Base-by-base conservation (phyloP, 2,797 vertebrate species). In the Muscicapa comitata region DNA sequence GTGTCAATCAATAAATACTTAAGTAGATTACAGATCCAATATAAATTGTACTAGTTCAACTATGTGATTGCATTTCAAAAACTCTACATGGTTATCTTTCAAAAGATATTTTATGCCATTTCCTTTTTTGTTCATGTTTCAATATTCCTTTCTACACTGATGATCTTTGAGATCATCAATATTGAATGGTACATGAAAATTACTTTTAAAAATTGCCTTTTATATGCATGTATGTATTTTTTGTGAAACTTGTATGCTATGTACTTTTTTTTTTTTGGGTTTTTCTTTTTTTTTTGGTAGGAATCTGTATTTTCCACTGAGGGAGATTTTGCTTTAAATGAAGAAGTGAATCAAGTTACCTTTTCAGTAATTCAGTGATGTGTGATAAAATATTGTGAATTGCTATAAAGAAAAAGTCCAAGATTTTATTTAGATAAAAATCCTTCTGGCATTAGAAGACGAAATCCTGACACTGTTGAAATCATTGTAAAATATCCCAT, bases 1-100 rank as follows among this genome's bases (percentile, higher is more conserved):
- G 54, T 70, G 61, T 92, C 80, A 96, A 90, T 97, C 95, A 94
- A 97, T 97, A 97, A 85, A 96, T 94, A 90, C 90, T 96, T 95
- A 62, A 95, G 90, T 90, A 97, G 92, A 97, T 97, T 97, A 92
- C 48, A 81, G 93, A 92, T 65, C 72, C 94, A 83, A 54, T 95
- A 62, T 93, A 91, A 93, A 92, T 81, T 92, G 81, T 95, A 81
- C 88, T 70, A 78, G 72, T 78, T 95, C 61, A 90, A 42, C 47
- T 74, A 19, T n/a, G 63, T 75, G 80, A 77, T 88, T 90, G 77
- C 88, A 66, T 75, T 95, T 89, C 57, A 76, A 83, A 93, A 78
- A 37, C 84, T 88, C 62, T 45, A 35, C 11, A 1, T 70, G 55
- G 80, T 93, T 95, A 75, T 91, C 65, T 93, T 67, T 96, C 85